Percentiles rank a stretch among this genome's conserved stretches.
phyloP scores from a whole-genome alignment of 2,113 vertebrate genomes.

The Macroglossus sobrinus region DNA sequence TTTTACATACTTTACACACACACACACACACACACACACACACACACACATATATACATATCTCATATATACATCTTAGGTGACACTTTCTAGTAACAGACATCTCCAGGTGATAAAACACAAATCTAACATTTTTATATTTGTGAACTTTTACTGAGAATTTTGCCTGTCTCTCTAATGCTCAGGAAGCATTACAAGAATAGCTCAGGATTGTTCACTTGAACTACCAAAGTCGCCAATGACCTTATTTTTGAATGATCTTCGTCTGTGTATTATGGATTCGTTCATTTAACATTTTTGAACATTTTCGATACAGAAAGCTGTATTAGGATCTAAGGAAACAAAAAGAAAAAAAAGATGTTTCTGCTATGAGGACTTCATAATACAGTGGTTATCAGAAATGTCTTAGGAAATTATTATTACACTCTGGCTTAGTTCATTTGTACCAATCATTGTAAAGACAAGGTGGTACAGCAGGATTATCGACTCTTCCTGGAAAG shows the following conservation, averaged over 20 bases:
- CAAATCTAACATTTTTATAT: background rate
- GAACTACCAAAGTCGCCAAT: background rate
- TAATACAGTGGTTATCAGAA: background rate
- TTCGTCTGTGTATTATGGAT: background rate
- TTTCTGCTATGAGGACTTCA: background rate
- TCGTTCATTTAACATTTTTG: background rate
- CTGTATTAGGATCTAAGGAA: background rate
- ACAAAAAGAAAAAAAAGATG: background rate
- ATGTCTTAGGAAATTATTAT: background rate
- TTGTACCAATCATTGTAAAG: background rate
- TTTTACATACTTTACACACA: too few relatives aligned
- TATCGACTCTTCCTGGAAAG: background rate
- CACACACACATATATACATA: too few relatives aligned
- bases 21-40: too few relatives aligned
- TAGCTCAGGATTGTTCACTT: background rate
- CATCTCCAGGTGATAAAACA: background rate
- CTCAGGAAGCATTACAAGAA: background rate
- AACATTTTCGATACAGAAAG: background rate
- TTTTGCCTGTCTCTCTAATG: background rate
- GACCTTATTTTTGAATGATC: background rate
- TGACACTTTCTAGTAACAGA: background rate
- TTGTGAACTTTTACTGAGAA: background rate
- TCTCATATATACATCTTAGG: too few relatives aligned
- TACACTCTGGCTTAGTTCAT: background rate
- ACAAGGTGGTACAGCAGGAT: background rate